These are phyloP conservation scores for Macrotis lagotis DNA, from an alignment of 2,113 vertebrate species.

Conservation along the genomic window DNA sequence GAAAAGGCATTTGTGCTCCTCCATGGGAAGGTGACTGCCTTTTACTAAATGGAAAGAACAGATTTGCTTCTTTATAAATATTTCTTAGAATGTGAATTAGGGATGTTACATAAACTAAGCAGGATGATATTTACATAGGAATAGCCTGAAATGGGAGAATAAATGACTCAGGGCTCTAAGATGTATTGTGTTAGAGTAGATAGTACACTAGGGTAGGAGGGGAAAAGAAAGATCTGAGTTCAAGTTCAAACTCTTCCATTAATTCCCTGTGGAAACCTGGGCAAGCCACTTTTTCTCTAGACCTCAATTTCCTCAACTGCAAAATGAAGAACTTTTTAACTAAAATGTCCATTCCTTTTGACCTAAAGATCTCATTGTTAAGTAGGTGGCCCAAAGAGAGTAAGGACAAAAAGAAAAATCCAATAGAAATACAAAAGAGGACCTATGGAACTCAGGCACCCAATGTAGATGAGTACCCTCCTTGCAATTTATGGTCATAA, in stretches of 20 bases:
- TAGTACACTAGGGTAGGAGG: neutral
- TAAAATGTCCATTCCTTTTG: neutral
- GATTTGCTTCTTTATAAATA: slow-evolving; percentile 90
- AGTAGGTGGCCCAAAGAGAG: neutral
- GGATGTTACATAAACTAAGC: slow-evolving; percentile 87
- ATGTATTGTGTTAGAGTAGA: neutral
- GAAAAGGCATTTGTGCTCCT: slow-evolving; percentile 50
- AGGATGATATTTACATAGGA: slow-evolving; percentile 84
- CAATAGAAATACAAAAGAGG: neutral
- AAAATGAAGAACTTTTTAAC: neutral
- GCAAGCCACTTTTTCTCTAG: neutral
- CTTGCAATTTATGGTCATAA: neutral
- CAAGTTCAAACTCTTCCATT: neutral
- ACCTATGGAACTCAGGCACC: neutral
- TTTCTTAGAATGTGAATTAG: slow-evolving; percentile 82
- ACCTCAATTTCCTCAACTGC: neutral
- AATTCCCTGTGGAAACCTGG: neutral
- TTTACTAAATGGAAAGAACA: slow-evolving; percentile 82
- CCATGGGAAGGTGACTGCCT: slow-evolving; percentile 61
- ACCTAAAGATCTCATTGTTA: neutral
- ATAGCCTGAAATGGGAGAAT: slow-evolving; percentile 77
- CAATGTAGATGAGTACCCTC: neutral
- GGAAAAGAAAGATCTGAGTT: neutral
- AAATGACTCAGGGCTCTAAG: slow-evolving; percentile 69
- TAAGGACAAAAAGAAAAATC: neutral